These are phyloP conservation scores for Orchestes rusci DNA, from an alignment of 2,888 invertebrate genomes.

Conservation along the genomic window DNA sequence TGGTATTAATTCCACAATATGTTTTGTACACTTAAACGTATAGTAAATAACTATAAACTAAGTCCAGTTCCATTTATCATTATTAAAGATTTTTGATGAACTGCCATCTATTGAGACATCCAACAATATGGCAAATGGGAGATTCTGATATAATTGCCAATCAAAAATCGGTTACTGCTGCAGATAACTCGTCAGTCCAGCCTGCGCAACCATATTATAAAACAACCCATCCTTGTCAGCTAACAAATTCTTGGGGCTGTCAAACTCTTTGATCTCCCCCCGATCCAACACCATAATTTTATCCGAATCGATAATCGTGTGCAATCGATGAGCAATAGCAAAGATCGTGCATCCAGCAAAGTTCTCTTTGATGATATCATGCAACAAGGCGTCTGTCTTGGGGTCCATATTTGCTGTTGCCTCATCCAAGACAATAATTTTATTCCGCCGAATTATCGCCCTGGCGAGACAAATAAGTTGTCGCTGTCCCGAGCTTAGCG, in stretches of 20 bases:
- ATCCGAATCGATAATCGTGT: slow-evolving; percentile 53
- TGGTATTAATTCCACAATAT: too few species aligned
- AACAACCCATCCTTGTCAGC: slow-evolving; percentile 54
- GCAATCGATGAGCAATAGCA: slow-evolving; percentile 40
- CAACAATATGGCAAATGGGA: too few species aligned
- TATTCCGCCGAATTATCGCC: slow-evolving; percentile 47
- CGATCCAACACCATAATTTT: slow-evolving; percentile 48
- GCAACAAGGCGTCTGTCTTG: slow-evolving; percentile 68
- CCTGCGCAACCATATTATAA: slow-evolving; percentile 55
- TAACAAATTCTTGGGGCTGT: slow-evolving; percentile 42
- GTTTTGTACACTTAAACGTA: too few species aligned
- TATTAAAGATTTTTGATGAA: too few species aligned
- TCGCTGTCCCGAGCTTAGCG: slow-evolving; percentile 48
- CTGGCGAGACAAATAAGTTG: slow-evolving; percentile 65
- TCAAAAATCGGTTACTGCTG: too few species aligned
- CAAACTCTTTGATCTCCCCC: slow-evolving; percentile 40
- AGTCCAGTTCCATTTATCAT: too few species aligned
- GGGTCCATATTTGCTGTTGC: slow-evolving; percentile 82
- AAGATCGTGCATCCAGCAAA: slow-evolving; percentile 49
- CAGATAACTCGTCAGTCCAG: too few species aligned
- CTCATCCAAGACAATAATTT: slow-evolving; percentile 51
- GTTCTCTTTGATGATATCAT: slow-evolving; percentile 53
- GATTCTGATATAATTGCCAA: too few species aligned
- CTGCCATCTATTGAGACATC: too few species aligned
- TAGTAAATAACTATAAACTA: too few species aligned